Evolutionary conservation across 2,888 invertebrate genomes (phyloP).

Genomic region (Polymixis flavicincta): DNA sequence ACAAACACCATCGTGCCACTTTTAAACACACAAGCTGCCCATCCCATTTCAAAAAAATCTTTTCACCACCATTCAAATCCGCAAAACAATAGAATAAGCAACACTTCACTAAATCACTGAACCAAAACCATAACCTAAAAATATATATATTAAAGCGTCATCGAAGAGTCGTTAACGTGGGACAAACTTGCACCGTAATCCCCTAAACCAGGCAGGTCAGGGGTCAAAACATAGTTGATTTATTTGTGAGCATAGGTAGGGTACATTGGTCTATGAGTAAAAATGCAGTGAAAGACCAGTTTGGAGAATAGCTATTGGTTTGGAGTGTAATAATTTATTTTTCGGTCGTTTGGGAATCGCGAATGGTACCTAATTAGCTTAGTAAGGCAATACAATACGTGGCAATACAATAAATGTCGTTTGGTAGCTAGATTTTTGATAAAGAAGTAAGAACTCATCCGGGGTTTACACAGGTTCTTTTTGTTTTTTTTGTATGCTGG

Average conservation of each 20-base stretch:
- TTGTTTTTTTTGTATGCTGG: too few species aligned
- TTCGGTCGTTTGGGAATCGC: constrained; percentile 8
- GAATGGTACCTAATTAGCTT: neutral
- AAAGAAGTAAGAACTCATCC: too few species aligned
- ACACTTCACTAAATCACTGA: constrained; percentile 42
- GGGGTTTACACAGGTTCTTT: too few species aligned
- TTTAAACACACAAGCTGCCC: neutral
- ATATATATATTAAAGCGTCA: constrained; percentile 74
- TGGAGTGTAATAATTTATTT: constrained; percentile 40
- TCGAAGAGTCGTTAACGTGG: constrained; percentile 79
- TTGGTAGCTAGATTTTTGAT: too few species aligned
- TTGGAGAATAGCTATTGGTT: constrained; percentile 20
- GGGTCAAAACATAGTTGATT: constrained; percentile 85
- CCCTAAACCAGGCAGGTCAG: constrained; percentile 76
- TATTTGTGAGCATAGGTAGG: constrained; percentile 70
- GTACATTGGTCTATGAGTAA: constrained; percentile 42
- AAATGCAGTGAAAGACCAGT: constrained; percentile 41
- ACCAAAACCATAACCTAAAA: constrained; percentile 61
- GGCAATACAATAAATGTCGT: neutral
- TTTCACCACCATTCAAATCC: constrained; percentile 5
- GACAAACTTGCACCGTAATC: constrained; percentile 65
- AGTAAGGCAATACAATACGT: too few species aligned
- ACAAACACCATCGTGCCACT: neutral
- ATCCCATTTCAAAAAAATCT: neutral
- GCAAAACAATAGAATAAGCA: constrained; percentile 17